A percentile compares a stretch with the other conserved stretches of the same genome.
Conservation (phyloP, 1,140 invertebrate genomes). For the Thereuonema tuberculata region DNA sequence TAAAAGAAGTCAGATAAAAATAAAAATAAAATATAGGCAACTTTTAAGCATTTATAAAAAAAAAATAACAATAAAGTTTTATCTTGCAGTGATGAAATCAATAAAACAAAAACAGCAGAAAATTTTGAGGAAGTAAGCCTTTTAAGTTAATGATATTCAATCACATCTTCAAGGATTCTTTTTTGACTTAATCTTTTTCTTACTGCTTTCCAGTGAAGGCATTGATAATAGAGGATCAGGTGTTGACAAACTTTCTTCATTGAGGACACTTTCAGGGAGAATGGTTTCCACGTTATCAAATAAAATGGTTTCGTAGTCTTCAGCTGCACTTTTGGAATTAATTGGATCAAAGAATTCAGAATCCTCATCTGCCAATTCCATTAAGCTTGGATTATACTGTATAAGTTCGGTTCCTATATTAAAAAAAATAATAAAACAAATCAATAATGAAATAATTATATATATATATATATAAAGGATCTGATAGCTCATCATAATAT, state of each 20-base stretch:
- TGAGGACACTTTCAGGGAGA: background rate
- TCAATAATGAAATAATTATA: background rate
- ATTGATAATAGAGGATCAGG: background rate
- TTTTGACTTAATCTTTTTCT: background rate
- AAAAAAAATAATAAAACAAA: constrained; percentile 2
- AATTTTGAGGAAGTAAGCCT: no score
- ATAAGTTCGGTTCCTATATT: constrained; percentile 20
- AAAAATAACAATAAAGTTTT: no score
- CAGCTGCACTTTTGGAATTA: background rate
- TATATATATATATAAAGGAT: no score
- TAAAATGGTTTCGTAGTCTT: background rate
- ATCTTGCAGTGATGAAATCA: no score
- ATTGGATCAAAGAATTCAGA: background rate
- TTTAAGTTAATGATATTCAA: no score
- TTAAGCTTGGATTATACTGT: constrained; percentile 24
- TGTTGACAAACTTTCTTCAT: background rate
- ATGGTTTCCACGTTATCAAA: constrained; percentile 1
- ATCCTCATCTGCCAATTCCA: constrained; percentile 14
- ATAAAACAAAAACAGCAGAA: no score
- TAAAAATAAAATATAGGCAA: no score
- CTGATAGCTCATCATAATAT: no score
- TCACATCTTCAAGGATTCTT: no score
- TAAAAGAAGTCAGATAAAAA: no score
- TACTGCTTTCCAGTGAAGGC: background rate
- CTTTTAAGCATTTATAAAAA: no score